These are phyloP conservation scores for Boulengeromyrus knoepffleri DNA, from an alignment of 2,113 vertebrate species.

Conservation along the genomic window DNA sequence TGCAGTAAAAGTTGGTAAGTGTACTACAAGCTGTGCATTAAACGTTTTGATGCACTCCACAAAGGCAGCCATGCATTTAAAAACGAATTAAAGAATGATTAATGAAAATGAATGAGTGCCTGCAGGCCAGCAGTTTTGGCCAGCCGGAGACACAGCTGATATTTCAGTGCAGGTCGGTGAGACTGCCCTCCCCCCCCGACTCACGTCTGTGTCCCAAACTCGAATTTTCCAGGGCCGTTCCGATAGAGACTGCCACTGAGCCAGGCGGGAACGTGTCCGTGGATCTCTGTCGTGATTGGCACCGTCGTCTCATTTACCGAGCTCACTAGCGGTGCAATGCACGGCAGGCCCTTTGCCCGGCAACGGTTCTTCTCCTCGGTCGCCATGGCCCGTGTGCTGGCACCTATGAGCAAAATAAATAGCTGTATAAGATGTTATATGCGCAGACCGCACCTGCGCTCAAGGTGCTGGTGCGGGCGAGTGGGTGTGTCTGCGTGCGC, in stretches of 20 bases:
- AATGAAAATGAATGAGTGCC: not conserved
- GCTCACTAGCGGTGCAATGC: conserved; percentile 61
- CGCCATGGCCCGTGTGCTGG: not conserved
- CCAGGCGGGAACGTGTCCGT: conserved; percentile 77
- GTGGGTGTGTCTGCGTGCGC: no score
- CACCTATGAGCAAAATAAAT: not conserved
- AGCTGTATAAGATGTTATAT: not conserved
- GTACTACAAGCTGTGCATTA: not conserved
- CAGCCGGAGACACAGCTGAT: not conserved
- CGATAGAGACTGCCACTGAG: conserved; percentile 75
- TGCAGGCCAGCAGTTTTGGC: not conserved
- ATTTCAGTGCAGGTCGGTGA: not conserved
- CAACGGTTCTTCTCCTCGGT: not conserved
- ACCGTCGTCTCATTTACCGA: conserved; percentile 69
- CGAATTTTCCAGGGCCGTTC: conserved; percentile 87
- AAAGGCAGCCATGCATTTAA: not conserved
- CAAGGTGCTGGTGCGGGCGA: no score
- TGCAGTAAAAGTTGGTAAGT: not conserved
- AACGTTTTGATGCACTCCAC: not conserved
- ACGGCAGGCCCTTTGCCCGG: conserved; percentile 48
- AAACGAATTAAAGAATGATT: not conserved
- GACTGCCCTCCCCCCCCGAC: conserved; percentile 25
- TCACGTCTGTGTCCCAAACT: conserved; percentile 85
- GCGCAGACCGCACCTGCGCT: no score
- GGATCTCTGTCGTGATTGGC: conserved; percentile 56